These are phyloP conservation scores for Aurelia aurita DNA, from an alignment of 30 jellyfish, hydroid and myxozoan species.

Conservation along the genomic window DNA sequence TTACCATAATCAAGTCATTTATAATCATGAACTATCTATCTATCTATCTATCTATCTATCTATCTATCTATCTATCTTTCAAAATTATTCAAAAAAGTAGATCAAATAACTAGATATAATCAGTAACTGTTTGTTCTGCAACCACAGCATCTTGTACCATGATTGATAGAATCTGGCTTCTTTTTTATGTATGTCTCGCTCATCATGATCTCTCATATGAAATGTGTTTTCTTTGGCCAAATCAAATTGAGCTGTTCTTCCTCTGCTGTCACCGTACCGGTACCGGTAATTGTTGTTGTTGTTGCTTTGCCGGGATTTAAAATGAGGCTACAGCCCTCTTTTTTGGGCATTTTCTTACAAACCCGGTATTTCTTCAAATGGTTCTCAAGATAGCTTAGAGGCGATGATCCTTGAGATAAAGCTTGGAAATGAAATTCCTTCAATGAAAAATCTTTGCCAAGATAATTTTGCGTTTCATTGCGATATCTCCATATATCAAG, in stretches of 20 bases:
- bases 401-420: slow-evolving; percentile 89
- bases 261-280: not conserved
- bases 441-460: slow-evolving; percentile 71
- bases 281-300: slow-evolving; percentile 18
- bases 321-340: slow-evolving; percentile 77
- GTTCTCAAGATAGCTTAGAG: slow-evolving; percentile 77
- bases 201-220: slow-evolving; percentile 10
- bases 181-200: too few species aligned
- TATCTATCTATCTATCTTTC: too few species aligned
- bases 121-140: too few species aligned
- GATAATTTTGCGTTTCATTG: slow-evolving; percentile 70
- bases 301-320: slow-evolving; percentile 75
- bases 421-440: slow-evolving; percentile 97
- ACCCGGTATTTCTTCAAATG: slow-evolving; percentile 76
- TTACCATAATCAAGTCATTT: too few species aligned
- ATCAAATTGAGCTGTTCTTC: slow-evolving; percentile 26
- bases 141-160: too few species aligned
- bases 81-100: too few species aligned
- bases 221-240: slow-evolving; percentile 31
- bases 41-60: too few species aligned
- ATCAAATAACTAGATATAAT: too few species aligned
- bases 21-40: too few species aligned
- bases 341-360: slow-evolving; percentile 58
- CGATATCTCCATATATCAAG: slow-evolving; percentile 87
- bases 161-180: too few species aligned